Evolutionary conservation across 2,797 vertebrate species (phyloP).

Genomic region (Momotus momota): DNA sequence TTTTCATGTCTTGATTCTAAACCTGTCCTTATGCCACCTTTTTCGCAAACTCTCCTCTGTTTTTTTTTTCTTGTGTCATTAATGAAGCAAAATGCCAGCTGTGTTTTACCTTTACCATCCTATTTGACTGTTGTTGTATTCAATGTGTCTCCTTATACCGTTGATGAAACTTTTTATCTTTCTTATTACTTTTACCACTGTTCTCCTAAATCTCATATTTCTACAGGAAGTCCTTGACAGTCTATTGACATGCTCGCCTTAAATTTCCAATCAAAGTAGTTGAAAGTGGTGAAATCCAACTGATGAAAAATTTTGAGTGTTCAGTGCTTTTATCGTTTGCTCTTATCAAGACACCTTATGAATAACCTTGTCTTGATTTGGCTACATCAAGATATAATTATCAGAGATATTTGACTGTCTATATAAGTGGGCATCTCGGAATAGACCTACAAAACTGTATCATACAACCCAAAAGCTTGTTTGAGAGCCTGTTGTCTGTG

Average conservation of each 20-base stretch:
- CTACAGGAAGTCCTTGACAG: not conserved
- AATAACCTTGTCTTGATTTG: not conserved
- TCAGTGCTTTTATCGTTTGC: not conserved
- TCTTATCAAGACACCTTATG: not conserved
- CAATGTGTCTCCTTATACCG: not conserved
- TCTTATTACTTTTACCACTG: not conserved
- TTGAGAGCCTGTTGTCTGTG: not conserved
- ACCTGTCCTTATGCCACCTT: not conserved
- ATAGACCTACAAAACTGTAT: not conserved
- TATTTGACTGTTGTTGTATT: not conserved
- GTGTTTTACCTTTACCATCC: not conserved
- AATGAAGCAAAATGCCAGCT: not conserved
- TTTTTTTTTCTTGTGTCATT: not conserved
- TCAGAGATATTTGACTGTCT: not conserved
- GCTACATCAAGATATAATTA: not conserved
- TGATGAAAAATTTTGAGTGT: not conserved
- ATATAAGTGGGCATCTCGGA: not conserved
- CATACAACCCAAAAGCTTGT: not conserved
- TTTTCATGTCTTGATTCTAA: not conserved
- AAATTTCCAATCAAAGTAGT: not conserved
- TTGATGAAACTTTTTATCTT: not conserved
- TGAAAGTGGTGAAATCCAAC: not conserved
- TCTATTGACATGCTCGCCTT: not conserved
- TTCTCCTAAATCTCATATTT: not conserved
- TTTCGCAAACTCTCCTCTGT: not conserved